Evolutionary conservation across 30 jellyfish, hydroid and myxozoan species (phyloP).

Genomic region (Hydra vulgaris): DNA sequence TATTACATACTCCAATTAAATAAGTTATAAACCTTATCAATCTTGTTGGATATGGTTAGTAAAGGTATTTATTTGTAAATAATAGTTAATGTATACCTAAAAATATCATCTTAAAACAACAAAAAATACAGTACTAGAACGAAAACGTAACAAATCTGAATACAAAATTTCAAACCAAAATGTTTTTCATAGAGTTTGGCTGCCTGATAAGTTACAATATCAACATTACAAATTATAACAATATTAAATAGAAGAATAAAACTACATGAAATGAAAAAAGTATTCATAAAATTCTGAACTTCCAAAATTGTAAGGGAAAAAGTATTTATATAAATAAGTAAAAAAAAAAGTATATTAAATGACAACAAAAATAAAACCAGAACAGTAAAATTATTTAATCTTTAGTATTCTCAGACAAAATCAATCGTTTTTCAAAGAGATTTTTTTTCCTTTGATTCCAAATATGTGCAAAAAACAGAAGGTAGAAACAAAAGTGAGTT

Average conservation of each 20-base stretch:
- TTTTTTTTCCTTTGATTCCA: neutral
- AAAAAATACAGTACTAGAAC: neutral
- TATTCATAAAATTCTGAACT: neutral
- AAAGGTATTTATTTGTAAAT: neutral
- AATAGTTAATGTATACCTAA: neutral
- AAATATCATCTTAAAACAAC: neutral
- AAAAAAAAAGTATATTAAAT: neutral
- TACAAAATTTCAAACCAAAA: neutral
- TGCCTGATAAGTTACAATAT: neutral
- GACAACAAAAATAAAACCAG: neutral
- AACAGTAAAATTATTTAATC: neutral
- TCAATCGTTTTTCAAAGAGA: neutral
- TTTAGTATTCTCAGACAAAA: neutral
- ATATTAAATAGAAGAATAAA: neutral
- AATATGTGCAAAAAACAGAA: neutral
- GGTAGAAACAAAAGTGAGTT: conserved; percentile 3
- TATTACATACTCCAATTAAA: neutral
- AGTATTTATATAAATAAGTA: neutral
- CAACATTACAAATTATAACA: neutral
- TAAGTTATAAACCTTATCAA: neutral
- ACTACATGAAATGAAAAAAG: neutral
- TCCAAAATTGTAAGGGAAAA: neutral
- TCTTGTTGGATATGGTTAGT: neutral
- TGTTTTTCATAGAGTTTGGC: neutral
- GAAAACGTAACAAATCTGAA: neutral